These are phyloP conservation scores for Thymallus thymallus DNA, from an alignment of 2,113 vertebrate species.

Conservation along the genomic window DNA sequence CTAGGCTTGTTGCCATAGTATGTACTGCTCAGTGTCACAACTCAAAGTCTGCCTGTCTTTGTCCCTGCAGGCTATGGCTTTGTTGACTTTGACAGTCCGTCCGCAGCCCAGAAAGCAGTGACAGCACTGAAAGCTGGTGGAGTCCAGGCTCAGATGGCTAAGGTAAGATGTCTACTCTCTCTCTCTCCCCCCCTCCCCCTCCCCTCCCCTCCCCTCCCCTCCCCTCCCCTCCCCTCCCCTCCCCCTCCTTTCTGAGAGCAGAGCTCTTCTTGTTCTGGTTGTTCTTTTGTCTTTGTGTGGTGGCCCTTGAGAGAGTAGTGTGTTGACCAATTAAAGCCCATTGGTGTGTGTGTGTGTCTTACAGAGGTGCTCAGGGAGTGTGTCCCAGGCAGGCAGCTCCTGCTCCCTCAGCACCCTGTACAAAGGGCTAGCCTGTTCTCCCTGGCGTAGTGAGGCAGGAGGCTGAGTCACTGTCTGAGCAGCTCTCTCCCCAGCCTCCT, in stretches of 20 bases:
- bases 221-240: too few species aligned
- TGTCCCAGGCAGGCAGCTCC: conserved; percentile 46
- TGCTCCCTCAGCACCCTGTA: conserved; percentile 47
- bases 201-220: too few species aligned
- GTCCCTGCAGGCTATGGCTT: conserved; percentile 85
- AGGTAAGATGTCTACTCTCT: conserved; percentile 72
- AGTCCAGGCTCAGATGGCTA: conserved; percentile 94
- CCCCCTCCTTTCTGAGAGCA: too few species aligned
- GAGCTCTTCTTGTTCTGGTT: too few species aligned
- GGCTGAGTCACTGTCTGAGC: conserved; percentile 76
- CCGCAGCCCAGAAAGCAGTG: conserved; percentile 88
- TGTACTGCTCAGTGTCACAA: conserved; percentile 26
- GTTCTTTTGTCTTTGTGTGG: neutral
- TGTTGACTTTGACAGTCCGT: conserved; percentile 89
- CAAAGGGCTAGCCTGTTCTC: conserved; percentile 66
- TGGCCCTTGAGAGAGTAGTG: neutral
- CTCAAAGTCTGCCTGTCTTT: conserved; percentile 20
- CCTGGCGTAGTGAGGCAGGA: conserved; percentile 46
- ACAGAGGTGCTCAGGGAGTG: conserved; percentile 43
- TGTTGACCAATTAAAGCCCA: conserved; percentile 35
- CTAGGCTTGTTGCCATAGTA: neutral
- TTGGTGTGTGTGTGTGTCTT: conserved; percentile 3
- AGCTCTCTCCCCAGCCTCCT: conserved; percentile 37
- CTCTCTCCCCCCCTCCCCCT: neutral
- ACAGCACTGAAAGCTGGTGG: conserved; percentile 86